Percentiles rank a stretch among this genome's conserved stretches.
Evolutionary conservation across 2,888 invertebrate species (phyloP).

Genomic region (Xiphydria camelus): DNA sequence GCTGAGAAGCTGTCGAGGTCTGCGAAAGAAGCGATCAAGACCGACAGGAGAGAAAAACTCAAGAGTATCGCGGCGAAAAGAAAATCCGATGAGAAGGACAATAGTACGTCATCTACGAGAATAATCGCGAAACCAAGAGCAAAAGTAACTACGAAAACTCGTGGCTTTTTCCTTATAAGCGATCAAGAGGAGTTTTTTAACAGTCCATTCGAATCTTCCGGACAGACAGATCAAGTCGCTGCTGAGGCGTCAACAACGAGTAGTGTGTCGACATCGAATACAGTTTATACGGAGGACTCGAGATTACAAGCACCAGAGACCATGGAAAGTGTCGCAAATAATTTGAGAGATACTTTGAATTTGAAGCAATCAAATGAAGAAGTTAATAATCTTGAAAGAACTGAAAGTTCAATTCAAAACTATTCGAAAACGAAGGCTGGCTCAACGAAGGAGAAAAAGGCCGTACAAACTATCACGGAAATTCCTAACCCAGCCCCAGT

Average conservation of each 20-base stretch:
- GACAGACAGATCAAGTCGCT: no score
- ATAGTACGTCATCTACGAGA: slow-evolving; percentile 18
- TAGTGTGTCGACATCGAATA: no score
- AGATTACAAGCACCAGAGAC: slow-evolving; percentile 5
- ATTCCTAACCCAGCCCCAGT: no score
- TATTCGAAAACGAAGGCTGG: slow-evolving; percentile 2
- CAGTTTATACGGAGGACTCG: slow-evolving; percentile 7
- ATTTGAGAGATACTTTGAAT: neutral
- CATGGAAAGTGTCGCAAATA: neutral
- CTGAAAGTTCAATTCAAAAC: no score
- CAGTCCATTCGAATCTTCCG: no score
- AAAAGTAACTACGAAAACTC: slow-evolving; percentile 61
- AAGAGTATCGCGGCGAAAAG: slow-evolving; percentile 59
- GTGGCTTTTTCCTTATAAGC: slow-evolving; percentile 61
- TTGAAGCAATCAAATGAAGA: slow-evolving; percentile 3
- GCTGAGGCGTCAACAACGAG: no score
- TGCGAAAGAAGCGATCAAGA: slow-evolving; percentile 36
- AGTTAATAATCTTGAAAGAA: slow-evolving; percentile 11
- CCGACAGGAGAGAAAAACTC: slow-evolving; percentile 58
- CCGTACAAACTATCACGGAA: no score
- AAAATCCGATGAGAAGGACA: slow-evolving; percentile 46
- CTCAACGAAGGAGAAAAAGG: slow-evolving; percentile 2
- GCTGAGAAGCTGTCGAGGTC: slow-evolving; percentile 21
- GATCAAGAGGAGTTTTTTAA: slow-evolving; percentile 20
- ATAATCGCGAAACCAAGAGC: slow-evolving; percentile 42